Percentiles rank a stretch among this genome's conserved stretches.
These are phyloP conservation scores for Amphiura filiformis DNA, from an alignment of 35 echinoderm and acorn worm genomes.

Conservation along the genomic window DNA sequence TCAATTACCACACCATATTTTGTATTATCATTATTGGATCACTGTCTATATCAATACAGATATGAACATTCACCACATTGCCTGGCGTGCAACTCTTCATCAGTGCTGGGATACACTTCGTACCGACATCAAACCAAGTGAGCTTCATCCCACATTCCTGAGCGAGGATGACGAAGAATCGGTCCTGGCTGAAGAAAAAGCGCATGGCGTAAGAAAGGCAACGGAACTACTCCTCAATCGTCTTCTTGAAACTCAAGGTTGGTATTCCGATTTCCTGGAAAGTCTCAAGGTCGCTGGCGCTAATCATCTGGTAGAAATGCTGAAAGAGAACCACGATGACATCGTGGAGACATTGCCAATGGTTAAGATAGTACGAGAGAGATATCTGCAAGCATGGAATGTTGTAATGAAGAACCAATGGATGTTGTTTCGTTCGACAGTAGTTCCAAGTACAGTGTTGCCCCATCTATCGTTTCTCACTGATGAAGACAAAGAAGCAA, in stretches of 20 bases:
- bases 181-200: neutral
- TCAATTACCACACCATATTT: too few relatives aligned
- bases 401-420: neutral
- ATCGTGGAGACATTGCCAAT: neutral
- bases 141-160: neutral
- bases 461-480: neutral
- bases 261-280: neutral
- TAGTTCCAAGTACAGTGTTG: neutral
- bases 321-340: neutral
- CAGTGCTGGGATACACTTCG: neutral
- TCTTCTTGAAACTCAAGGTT: neutral
- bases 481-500: neutral
- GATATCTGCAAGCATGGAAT: neutral
- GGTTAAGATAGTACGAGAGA: neutral
- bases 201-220: neutral
- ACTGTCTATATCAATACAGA: too few relatives aligned
- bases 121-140: neutral
- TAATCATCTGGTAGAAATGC: neutral
- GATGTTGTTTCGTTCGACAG: neutral
- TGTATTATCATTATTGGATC: too few relatives aligned
- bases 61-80: neutral
- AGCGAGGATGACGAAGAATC: neutral
- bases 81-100: neutral
- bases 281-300: neutral
- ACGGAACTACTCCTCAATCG: neutral